These are phyloP conservation scores for Molorchus minor DNA, from an alignment of 2,888 invertebrate species.

Conservation along the genomic window DNA sequence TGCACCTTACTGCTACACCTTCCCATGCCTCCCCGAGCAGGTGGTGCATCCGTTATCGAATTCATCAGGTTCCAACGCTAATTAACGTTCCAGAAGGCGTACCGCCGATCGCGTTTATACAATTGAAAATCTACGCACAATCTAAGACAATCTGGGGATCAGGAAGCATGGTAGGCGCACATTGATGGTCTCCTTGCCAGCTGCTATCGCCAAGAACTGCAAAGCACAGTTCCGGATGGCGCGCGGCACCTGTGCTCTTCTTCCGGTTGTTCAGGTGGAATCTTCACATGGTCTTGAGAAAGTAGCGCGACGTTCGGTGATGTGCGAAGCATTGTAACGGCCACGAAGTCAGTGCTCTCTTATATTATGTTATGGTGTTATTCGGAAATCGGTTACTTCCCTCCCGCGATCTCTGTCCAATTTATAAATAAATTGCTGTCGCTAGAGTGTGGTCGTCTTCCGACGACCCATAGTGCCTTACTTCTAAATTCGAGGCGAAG, in stretches of 20 bases:
- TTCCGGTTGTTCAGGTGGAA: constrained; percentile 53
- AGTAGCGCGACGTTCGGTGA: constrained; percentile 17
- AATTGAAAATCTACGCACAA: constrained; percentile 49
- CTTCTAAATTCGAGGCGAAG: too few relatives aligned
- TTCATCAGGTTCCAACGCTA: background rate
- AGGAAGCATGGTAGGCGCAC: constrained; percentile 59
- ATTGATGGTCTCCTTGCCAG: constrained; percentile 42
- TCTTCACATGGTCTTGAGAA: constrained; percentile 41
- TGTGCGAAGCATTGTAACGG: too few relatives aligned
- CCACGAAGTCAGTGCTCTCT: too few relatives aligned
- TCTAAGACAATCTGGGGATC: constrained; percentile 58
- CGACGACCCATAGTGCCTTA: too few relatives aligned
- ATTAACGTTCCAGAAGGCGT: constrained; percentile 17
- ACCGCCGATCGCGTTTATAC: constrained; percentile 23
- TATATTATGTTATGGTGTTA: too few relatives aligned
- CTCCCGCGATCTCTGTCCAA: too few relatives aligned
- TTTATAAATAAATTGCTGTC: too few relatives aligned
- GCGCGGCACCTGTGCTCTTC: constrained; percentile 55
- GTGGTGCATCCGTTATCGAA: constrained; percentile 32
- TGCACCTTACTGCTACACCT: constrained; percentile 4
- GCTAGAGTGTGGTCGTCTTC: too few relatives aligned
- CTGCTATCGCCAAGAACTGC: constrained; percentile 53
- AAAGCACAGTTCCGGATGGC: constrained; percentile 59
- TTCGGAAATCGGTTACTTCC: too few relatives aligned
- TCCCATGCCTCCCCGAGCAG: constrained; percentile 21